Conservation (phyloP, 2,888 invertebrate species). For the Heliconius hortense region DNA sequence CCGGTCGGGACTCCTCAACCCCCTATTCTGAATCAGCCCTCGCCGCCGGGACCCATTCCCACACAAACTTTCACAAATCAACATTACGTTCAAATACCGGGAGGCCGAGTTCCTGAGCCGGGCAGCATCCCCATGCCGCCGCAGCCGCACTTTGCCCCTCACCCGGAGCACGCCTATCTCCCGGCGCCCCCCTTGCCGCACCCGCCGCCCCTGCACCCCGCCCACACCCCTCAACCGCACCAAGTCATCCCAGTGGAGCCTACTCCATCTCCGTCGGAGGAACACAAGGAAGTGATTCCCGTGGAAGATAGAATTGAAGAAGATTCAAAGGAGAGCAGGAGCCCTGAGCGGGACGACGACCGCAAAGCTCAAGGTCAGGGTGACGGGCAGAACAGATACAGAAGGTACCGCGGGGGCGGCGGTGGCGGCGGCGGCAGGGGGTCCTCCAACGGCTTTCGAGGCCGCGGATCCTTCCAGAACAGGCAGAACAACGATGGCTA, state of each 20-base stretch:
- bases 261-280: conserved; percentile 47
- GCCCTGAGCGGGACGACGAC: conserved; percentile 67
- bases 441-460: conserved; percentile 71
- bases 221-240: conserved; percentile 46
- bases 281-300: conserved; percentile 51
- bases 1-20: conserved; percentile 83
- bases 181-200: conserved; percentile 47
- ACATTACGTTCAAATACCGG: conserved; percentile 83
- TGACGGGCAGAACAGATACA: conserved; percentile 67
- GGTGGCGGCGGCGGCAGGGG: conserved; percentile 56
- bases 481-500: conserved; percentile 64
- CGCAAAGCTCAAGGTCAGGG: conserved; percentile 70
- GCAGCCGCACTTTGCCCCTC: conserved; percentile 78
- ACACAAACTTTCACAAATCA: conserved; percentile 94
- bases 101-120: conserved; percentile 74
- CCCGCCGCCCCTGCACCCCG: conserved; percentile 49
- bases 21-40: conserved; percentile 67
- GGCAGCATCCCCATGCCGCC: conserved; percentile 82
- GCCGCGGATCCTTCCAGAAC: conserved; percentile 65
- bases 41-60: conserved; percentile 82
- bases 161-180: conserved; percentile 78
- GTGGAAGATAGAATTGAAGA: conserved; percentile 58
- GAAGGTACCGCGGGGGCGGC: conserved; percentile 59
- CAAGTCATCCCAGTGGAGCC: conserved; percentile 47
- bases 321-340: conserved; percentile 63